Percentiles rank a stretch among this genome's conserved stretches.
phyloP scores from a whole-genome alignment of 2,888 invertebrate genomes.

The Mimas tiliae region DNA sequence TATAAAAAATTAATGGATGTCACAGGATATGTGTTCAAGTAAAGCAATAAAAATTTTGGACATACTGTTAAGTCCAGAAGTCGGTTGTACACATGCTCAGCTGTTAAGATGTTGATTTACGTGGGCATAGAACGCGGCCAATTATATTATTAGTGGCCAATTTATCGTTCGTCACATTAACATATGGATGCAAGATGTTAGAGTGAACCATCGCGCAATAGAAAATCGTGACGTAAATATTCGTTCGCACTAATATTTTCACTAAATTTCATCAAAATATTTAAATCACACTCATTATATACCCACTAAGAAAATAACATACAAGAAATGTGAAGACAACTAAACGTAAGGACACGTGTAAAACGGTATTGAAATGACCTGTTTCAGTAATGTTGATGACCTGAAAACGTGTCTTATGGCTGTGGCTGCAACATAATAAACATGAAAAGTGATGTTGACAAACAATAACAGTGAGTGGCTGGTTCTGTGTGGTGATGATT shows the following conservation, averaged over 20 bases:
- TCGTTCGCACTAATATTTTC: background rate
- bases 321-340: conserved; percentile 7
- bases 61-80: conserved; percentile 48
- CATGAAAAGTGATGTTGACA: conserved; percentile 44
- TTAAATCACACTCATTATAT: conserved; percentile 8
- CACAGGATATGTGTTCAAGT: background rate
- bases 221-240: background rate
- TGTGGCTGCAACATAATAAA: conserved; percentile 41
- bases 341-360: background rate
- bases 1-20: no score
- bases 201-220: conserved; percentile 31
- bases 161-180: conserved; percentile 82
- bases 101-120: conserved; percentile 83
- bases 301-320: background rate
- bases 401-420: conserved; percentile 28
- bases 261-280: background rate
- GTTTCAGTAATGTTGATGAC: conserved; percentile 32
- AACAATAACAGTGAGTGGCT: conserved; percentile 40
- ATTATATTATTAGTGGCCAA: conserved; percentile 83
- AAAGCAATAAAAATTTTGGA: conserved; percentile 44
- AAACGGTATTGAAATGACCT: background rate
- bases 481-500: conserved; percentile 60
- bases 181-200: conserved; percentile 62
- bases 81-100: conserved; percentile 56
- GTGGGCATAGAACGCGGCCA: conserved; percentile 75